Conservation (phyloP, 2,888 invertebrate genomes). For the Drosophila picticornis region DNA sequence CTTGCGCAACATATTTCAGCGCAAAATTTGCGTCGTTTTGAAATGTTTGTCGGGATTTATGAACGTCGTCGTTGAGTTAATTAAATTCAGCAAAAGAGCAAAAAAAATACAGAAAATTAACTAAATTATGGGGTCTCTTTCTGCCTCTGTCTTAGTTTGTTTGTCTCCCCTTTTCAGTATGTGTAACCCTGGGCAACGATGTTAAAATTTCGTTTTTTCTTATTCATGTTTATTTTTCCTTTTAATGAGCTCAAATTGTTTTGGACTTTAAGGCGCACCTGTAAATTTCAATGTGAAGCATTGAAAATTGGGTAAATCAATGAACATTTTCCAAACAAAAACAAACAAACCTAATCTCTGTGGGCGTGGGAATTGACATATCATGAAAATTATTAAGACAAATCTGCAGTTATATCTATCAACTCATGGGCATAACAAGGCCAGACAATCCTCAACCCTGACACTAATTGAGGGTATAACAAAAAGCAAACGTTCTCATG, state of each 20-base stretch:
- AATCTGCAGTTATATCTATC: constrained; percentile 36
- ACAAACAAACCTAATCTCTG: not conserved
- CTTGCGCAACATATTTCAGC: constrained; percentile 63
- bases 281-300: constrained; percentile 22
- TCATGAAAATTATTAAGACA: constrained; percentile 36
- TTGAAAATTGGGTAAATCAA: constrained; percentile 25
- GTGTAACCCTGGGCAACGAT: constrained; percentile 68
- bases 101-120: constrained; percentile 62
- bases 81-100: constrained; percentile 59
- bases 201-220: constrained; percentile 54
- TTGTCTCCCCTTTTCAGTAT: constrained; percentile 2
- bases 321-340: constrained; percentile 20
- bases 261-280: constrained; percentile 62
- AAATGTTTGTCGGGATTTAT: constrained; percentile 70
- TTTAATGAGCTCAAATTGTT: constrained; percentile 77
- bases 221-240: constrained; percentile 59
- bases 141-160: constrained; percentile 3
- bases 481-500: not conserved
- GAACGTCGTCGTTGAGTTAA: constrained; percentile 72
- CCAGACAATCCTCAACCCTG: constrained; percentile 45
- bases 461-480: constrained; percentile 37
- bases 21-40: constrained; percentile 75
- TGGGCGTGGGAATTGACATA: constrained; percentile 49
- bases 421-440: constrained; percentile 31
- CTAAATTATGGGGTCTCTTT: constrained; percentile 63